phyloP scores from a whole-genome alignment of 2,113 vertebrate species.

The Lipophrys pholis region DNA sequence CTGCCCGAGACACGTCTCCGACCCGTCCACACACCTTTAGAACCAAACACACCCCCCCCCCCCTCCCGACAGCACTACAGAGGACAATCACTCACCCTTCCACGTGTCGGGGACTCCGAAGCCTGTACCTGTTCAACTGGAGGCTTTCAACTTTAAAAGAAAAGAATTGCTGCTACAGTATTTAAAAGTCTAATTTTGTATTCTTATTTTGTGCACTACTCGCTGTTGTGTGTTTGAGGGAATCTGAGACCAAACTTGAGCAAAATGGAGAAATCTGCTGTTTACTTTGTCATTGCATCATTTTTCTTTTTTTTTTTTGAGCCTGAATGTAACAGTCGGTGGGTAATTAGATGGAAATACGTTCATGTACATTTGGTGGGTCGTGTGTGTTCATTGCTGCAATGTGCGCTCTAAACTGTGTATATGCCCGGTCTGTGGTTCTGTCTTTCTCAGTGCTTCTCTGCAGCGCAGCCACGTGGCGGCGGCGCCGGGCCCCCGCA shows the following conservation, averaged over 20 bases:
- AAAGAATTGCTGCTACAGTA: slow-evolving; percentile 86
- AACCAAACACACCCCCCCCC: slow-evolving; percentile 63
- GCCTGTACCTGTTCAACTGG: slow-evolving; percentile 73
- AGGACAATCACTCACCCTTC: slow-evolving; percentile 80
- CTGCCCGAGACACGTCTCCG: slow-evolving; percentile 47
- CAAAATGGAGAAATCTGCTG: slow-evolving; percentile 80
- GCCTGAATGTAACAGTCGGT: slow-evolving; percentile 79
- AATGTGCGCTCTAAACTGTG: slow-evolving; percentile 67
- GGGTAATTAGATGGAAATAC: slow-evolving; percentile 72
- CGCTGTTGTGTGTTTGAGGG: slow-evolving; percentile 80
- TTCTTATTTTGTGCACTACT: slow-evolving; percentile 87
- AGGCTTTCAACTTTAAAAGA: slow-evolving; percentile 79
- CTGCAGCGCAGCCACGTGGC: slow-evolving; percentile 62
- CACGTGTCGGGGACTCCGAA: slow-evolving; percentile 67
- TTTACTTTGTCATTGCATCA: slow-evolving; percentile 77
- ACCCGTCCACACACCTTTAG: slow-evolving; percentile 60
- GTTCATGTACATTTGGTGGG: slow-evolving; percentile 66
- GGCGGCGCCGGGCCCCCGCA: slow-evolving; percentile 40
- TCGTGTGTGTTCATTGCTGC: slow-evolving; percentile 76
- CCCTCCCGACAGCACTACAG: slow-evolving; percentile 58
- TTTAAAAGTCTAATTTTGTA: slow-evolving; percentile 87
- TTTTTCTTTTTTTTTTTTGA: slow-evolving; percentile 53
- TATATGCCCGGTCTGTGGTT: slow-evolving; percentile 73
- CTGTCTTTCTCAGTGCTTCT: slow-evolving; percentile 65
- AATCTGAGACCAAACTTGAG: slow-evolving; percentile 84